A percentile compares a stretch with the other conserved stretches of the same genome.
phyloP scores from a whole-genome alignment of 2,888 invertebrate species.

The Morpho achilles region DNA sequence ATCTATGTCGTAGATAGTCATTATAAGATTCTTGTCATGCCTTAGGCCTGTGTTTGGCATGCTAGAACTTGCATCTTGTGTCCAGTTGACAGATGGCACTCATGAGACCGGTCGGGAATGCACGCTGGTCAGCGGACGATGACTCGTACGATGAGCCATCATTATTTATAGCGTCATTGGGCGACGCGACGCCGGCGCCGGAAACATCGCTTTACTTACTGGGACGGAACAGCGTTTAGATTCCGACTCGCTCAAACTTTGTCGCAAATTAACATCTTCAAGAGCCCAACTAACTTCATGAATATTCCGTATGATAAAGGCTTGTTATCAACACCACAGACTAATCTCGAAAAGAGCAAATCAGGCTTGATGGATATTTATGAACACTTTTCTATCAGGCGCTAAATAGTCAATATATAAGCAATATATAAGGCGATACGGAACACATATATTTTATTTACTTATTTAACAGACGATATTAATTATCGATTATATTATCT shows the following conservation, averaged over 20 bases:
- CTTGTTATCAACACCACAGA: no score
- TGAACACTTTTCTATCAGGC: conserved; percentile 2
- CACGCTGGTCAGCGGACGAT: conserved; percentile 59
- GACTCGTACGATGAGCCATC: conserved; percentile 71
- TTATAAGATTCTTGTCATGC: conserved; percentile 18
- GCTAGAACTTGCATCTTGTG: conserved; percentile 25
- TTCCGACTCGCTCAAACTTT: conserved; percentile 5
- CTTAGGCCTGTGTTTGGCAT: conserved; percentile 15
- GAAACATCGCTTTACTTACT: conserved; percentile 60
- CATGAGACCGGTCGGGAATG: conserved; percentile 55
- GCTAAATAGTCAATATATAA: neutral
- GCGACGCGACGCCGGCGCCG: conserved; percentile 65
- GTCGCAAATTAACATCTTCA: neutral
- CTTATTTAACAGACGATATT: no score
- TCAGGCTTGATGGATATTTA: neutral
- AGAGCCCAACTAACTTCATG: no score
- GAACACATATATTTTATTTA: no score
- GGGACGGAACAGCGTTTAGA: conserved; percentile 53
- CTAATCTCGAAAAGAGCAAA: neutral
- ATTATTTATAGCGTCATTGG: conserved; percentile 71
- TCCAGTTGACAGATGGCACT: conserved; percentile 54
- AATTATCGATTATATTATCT: no score
- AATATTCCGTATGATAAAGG: no score
- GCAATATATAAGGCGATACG: no score
- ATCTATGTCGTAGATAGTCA: conserved; percentile 5